Evolutionary conservation across 2,797 vertebrate species (phyloP).

Genomic region (Dallia pectoralis): DNA sequence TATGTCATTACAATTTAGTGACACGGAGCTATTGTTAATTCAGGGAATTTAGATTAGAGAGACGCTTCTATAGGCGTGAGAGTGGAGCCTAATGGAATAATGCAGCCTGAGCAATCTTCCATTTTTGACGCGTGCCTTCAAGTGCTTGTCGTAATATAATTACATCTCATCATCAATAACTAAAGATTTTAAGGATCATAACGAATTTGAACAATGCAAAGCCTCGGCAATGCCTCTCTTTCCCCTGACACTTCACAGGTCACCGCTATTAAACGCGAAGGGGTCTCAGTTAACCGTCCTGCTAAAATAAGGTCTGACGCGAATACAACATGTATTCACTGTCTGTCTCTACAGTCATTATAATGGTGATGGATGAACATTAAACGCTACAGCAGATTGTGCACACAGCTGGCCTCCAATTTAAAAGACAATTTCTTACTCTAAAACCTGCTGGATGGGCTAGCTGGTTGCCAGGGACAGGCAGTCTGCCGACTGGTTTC

Average conservation of each 20-base stretch:
- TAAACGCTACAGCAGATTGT: background rate
- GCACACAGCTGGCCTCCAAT: background rate
- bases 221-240: background rate
- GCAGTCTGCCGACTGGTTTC: slow-evolving; percentile 44
- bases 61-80: slow-evolving; percentile 23
- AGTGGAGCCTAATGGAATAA: slow-evolving; percentile 32
- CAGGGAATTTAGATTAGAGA: background rate
- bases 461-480: slow-evolving; percentile 37
- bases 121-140: slow-evolving; percentile 8
- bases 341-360: slow-evolving; percentile 5
- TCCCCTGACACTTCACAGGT: background rate
- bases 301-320: background rate
- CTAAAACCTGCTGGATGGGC: slow-evolving; percentile 28
- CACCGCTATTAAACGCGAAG: background rate
- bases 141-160: background rate
- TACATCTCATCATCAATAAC: background rate
- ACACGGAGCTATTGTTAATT: background rate
- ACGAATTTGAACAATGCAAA: background rate
- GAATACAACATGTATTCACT: background rate
- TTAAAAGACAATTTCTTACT: slow-evolving; percentile 21
- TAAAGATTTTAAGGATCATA: background rate
- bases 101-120: slow-evolving; percentile 6
- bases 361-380: slow-evolving; percentile 3
- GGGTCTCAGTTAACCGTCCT: background rate
- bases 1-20: background rate